These are phyloP conservation scores for Caenorhabditis japonica DNA, from an alignment of 2,888 invertebrate species.

Conservation along the genomic window DNA sequence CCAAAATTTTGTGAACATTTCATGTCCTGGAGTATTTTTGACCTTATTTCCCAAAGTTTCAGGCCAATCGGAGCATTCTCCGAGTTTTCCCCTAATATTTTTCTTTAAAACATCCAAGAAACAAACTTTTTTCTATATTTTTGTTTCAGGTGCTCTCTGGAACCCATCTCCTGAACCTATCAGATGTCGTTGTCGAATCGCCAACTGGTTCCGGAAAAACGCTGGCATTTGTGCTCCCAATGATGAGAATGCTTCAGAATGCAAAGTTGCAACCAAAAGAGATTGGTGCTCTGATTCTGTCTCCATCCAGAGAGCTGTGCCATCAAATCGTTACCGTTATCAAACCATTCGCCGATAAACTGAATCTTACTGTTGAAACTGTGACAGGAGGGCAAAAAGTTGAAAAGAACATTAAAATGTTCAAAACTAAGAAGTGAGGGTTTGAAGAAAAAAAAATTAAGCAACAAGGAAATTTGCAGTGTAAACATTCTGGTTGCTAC, in stretches of 20 bases:
- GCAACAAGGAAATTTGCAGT: constrained; percentile 58
- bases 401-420: constrained; percentile 57
- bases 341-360: constrained; percentile 57
- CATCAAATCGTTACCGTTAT: constrained; percentile 84
- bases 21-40: too few species aligned
- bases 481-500: constrained; percentile 92
- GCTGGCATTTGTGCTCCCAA: constrained; percentile 91
- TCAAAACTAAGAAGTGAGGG: constrained; percentile 65
- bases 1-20: too few species aligned
- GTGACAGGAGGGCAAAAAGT: constrained; percentile 78
- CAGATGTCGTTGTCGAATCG: constrained; percentile 97
- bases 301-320: constrained; percentile 95
- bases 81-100: too few species aligned
- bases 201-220: constrained; percentile 99
- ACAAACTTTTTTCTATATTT: background rate
- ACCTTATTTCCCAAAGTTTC: too few species aligned
- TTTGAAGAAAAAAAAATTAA: background rate
- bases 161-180: constrained; percentile 83
- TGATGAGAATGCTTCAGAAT: constrained; percentile 84
- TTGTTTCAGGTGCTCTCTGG: constrained; percentile 61
- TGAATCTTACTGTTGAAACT: constrained; percentile 51
- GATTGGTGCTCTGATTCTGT: constrained; percentile 90
- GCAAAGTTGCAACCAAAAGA: constrained; percentile 61
- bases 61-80: too few species aligned
- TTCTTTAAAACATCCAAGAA: too few species aligned